A percentile compares a stretch with the other conserved stretches of the same genome.
Evolutionary conservation across 2,888 invertebrate species (phyloP).

Genomic region (Orthosia gracilis): DNA sequence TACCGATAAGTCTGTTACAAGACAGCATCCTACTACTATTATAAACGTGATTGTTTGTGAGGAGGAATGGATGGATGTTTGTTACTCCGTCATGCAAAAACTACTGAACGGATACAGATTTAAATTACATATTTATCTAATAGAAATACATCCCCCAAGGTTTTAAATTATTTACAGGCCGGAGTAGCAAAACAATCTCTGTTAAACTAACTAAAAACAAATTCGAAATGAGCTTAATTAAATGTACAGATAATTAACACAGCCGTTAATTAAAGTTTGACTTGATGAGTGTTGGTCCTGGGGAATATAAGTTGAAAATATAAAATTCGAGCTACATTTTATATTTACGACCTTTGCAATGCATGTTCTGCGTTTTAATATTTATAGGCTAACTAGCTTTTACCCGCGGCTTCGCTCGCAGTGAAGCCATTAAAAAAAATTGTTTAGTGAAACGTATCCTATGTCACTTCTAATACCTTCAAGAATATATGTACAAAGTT

Average conservation of each 20-base stretch:
- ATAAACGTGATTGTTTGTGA: too few species aligned
- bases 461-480: too few species aligned
- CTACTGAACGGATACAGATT: background rate
- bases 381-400: too few species aligned
- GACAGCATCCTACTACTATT: too few species aligned
- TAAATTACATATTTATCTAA: conserved; percentile 1
- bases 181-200: conserved; percentile 5
- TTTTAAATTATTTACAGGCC: background rate
- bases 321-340: conserved; percentile 30
- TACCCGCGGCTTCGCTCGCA: too few species aligned
- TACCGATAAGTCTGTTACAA: background rate
- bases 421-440: too few species aligned
- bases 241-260: conserved; percentile 39
- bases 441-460: too few species aligned
- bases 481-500: too few species aligned
- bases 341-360: background rate
- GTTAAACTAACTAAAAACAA: conserved; percentile 21
- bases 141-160: conserved; percentile 12
- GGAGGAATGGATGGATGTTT: too few species aligned
- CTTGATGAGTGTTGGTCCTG: conserved; percentile 27
- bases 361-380: conserved; percentile 33
- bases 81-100: too few species aligned
- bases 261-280: conserved; percentile 37
- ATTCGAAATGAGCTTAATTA: conserved; percentile 27
- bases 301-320: conserved; percentile 23